Percentiles rank a stretch among this genome's conserved stretches.
These are phyloP conservation scores for Carlito syrichta DNA, from an alignment of 2,113 vertebrate genomes.

Conservation along the genomic window DNA sequence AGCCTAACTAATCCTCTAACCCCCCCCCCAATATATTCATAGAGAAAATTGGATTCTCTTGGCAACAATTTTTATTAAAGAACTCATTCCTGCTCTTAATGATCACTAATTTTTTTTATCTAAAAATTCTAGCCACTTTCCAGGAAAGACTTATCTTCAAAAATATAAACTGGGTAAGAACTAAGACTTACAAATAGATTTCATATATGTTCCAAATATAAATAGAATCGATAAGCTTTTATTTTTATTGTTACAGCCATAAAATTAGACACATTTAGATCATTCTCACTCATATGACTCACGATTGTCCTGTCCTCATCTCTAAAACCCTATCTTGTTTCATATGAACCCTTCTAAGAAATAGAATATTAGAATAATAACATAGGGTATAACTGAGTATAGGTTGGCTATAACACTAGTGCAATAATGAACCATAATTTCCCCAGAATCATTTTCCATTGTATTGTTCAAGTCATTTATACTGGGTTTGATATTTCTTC, in stretches of 20 bases:
- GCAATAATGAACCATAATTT: background rate
- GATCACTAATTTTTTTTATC: conserved; percentile 7
- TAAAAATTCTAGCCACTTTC: background rate
- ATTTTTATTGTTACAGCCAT: background rate
- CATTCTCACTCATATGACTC: background rate
- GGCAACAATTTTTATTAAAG: background rate
- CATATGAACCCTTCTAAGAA: background rate
- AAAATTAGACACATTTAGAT: background rate
- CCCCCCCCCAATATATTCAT: too few species aligned
- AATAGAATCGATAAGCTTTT: background rate
- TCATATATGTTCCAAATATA: background rate
- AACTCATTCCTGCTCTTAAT: background rate
- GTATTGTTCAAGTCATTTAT: conserved; percentile 28
- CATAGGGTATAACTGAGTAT: background rate
- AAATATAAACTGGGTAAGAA: background rate
- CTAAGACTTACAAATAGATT: background rate
- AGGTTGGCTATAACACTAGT: background rate
- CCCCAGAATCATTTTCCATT: conserved; percentile 36
- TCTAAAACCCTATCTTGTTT: background rate
- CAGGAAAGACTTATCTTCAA: conserved; percentile 3
- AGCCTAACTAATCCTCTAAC: background rate
- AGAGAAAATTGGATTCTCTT: background rate
- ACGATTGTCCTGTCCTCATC: accelerated
- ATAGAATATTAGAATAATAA: conserved; percentile 22
- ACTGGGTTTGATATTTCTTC: conserved; percentile 7